Evolutionary conservation across 2,888 invertebrate species (phyloP), one percentile per base, ranked within the genome.

Genomic region (Hydroisotoma schaefferi): DNA sequence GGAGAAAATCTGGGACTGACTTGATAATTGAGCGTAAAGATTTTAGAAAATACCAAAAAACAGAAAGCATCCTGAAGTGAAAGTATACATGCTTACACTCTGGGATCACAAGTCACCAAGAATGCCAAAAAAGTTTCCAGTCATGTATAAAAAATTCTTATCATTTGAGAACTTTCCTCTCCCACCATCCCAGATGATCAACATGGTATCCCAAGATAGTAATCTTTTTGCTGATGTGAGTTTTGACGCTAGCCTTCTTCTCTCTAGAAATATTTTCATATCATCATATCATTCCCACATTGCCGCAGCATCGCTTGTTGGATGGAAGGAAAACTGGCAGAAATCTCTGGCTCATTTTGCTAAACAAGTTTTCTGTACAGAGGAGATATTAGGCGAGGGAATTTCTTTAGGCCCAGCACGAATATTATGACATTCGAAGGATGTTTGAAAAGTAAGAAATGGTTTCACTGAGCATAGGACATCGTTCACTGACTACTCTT

Each of bases 11-110:
- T 18, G 44, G 48, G 49, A 43, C 37, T 47, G 60, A 63, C 57
- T 64, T 60, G 60, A 60, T 64, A 64, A 64, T 64, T 60, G 64
- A 61, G 58, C 52, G 59, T 55, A 64, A 55, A 60, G 57, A 60
- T 60, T 44, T 58, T 29, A 15, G 49, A 20, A 29, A 46, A 44
- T 22, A 28, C 29, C 20, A 46, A 52, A 38, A 52, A 26, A 20
- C 29, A 49, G 49, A 49, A 18, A 27, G 49, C 28, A 20, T 27
- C 27, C 26, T 26, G 8, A 10, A 33, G 52, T 12, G 40, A 38
- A 52, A 25, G 52, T 52, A 38, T 43, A 46, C 57, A 49, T 46
- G 27, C 40, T 38, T 49, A 33, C 33, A 33, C 33, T 33, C 33
- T 40, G 40, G 53, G 29, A 55, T 49, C 54, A 60, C 53, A 63